Base-by-base conservation (phyloP, 1,140 invertebrate genomes). In the Drosophila persimilis region DNA sequence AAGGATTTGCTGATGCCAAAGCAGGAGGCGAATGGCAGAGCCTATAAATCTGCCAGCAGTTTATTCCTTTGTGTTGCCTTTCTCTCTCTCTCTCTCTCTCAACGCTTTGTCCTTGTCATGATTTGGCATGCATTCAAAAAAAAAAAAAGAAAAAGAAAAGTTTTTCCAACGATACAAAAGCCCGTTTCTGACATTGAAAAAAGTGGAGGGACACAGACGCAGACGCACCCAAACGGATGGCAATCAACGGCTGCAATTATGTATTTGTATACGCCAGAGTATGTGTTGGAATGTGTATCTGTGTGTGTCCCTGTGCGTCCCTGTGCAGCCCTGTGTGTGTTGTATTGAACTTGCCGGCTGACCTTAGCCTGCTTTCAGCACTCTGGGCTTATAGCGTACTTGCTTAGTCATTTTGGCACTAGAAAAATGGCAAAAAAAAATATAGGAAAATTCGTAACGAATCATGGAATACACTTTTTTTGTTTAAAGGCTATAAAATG, bases 181-280 rank as follows among this genome's bases (percentile, higher is more conserved):
- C 74, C 47, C 59, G 74, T 63, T 53, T 46, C 45, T 84, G 80
- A 84, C 80, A 83, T 83, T 83, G 80, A 83, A 83, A 83, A 75
- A 63, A 56, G 4, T 13, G 11, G 35, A 13, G 35, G 35, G 8
- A 31, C 29, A 8, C 29, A 31, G 4, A 39, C 35, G 35, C 35
- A 39, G 64, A 45, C 51, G 55, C 48, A 70, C 51, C 35, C 66
- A 57, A 86, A 60, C 73, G 80, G 83, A 81, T 85, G 80, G 67
- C 81, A 85, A 85, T 85, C 81, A 86, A 65, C 61, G 81, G 35
- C 70, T 66, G 67, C 73, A 80, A 85, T 85, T 84, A 84, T 84
- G 70, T 60, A 51, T 60, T 29, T 41, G 39, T 39, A 29, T 52
- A 13, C 70, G 60, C 59, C 22, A 46, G 22, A 45, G 35, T 48